Percentiles rank a stretch among this genome's conserved stretches.
These are phyloP conservation scores for Nanger granti DNA, from an alignment of 2,113 vertebrate genomes.

Conservation along the genomic window DNA sequence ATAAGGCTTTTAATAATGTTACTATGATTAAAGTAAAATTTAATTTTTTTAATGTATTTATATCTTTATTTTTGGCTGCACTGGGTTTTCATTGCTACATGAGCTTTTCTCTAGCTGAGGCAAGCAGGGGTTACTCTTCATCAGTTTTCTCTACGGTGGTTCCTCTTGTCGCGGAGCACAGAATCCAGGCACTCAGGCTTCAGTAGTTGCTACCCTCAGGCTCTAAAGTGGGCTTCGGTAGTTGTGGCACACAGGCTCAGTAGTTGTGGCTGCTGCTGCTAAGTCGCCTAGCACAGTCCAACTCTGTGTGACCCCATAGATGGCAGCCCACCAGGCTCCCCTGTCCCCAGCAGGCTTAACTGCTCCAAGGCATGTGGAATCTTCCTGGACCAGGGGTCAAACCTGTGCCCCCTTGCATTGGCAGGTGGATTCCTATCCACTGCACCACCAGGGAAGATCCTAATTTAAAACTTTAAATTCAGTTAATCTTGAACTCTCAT, in stretches of 20 bases:
- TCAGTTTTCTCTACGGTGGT: neutral
- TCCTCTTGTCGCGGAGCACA: neutral
- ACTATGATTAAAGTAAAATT: conserved; percentile 11
- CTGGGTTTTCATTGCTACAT: neutral
- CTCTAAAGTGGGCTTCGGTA: neutral
- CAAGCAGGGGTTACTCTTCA: neutral
- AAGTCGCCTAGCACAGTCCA: too few species aligned
- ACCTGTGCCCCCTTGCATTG: neutral
- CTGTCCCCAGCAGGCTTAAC: neutral
- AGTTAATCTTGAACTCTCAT: neutral
- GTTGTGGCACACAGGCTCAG: neutral
- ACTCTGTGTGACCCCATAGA: too few species aligned
- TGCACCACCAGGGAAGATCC: neutral
- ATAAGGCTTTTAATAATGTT: neutral
- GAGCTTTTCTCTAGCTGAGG: neutral
- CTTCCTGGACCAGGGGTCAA: neutral
- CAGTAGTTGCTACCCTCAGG: neutral
- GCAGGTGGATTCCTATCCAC: neutral
- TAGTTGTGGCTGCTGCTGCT: neutral
- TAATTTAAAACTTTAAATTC: conserved; percentile 11
- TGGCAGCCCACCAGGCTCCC: too few species aligned
- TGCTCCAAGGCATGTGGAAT: neutral
- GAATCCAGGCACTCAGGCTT: neutral
- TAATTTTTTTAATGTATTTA: neutral
- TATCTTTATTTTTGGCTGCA: neutral